phyloP scores from a whole-genome alignment of 1,140 invertebrate genomes.

The Geopemphigus sp. region DNA sequence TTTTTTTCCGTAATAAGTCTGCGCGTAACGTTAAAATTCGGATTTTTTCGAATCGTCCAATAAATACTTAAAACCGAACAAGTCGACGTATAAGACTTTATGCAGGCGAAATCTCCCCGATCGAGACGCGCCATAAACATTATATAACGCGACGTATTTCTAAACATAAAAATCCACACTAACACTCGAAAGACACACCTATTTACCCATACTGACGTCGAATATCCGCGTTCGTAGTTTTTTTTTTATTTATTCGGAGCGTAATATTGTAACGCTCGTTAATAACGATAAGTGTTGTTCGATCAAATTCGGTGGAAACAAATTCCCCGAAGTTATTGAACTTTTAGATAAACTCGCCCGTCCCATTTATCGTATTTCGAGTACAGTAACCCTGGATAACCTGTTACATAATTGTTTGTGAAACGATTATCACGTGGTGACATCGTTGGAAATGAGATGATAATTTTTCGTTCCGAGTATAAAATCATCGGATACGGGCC shows the following conservation, averaged over 20 bases:
- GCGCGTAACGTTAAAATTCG: no score
- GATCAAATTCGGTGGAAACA: conserved; percentile 11
- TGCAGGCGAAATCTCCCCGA: no score
- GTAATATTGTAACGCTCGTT: not conserved
- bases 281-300: not conserved
- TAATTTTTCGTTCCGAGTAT: not conserved
- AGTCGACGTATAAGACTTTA: no score
- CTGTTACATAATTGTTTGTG: conserved; percentile 11
- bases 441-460: conserved; percentile 8
- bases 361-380: conserved; percentile 19
- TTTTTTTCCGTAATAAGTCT: no score
- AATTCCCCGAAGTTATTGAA: conserved; percentile 25
- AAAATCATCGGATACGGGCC: not conserved
- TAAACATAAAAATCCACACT: no score
- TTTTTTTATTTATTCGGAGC: not conserved
- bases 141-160: no score
- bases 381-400: conserved; percentile 9
- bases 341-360: conserved; percentile 5
- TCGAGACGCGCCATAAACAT: no score
- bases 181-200: no score
- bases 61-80: no score
- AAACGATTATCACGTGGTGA: conserved; percentile 6
- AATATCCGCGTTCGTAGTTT: not conserved
- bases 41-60: no score
- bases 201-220: not conserved